Conservation (phyloP, 2,888 invertebrate species). For the Scaptomyza flava region DNA sequence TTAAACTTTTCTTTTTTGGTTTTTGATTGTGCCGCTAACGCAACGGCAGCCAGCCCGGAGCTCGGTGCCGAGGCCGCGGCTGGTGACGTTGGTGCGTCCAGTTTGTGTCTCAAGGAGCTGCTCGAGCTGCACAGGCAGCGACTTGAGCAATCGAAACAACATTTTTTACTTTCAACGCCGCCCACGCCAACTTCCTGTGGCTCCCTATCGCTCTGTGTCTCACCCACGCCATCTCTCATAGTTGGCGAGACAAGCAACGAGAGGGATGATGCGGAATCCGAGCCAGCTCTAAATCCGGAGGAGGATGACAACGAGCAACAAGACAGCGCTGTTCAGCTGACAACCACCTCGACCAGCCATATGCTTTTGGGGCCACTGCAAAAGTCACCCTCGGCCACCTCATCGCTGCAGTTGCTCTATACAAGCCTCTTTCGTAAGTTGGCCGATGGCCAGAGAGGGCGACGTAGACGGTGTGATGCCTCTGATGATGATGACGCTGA, state of each 20-base stretch:
- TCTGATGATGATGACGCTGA: conserved; percentile 78
- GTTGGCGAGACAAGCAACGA: conserved; percentile 65
- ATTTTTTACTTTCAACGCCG: conserved; percentile 82
- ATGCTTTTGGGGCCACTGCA: conserved; percentile 46
- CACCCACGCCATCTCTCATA: conserved; percentile 68
- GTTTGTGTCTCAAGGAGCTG: conserved; percentile 78
- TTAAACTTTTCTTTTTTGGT: conserved; percentile 65
- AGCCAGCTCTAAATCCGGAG: conserved; percentile 30
- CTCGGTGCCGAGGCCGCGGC: conserved; percentile 51
- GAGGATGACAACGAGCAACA: conserved; percentile 63
- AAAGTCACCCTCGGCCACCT: conserved; percentile 79
- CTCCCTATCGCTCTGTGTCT: conserved; percentile 68
- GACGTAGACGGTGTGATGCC: conserved; percentile 54
- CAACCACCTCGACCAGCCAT: conserved; percentile 59
- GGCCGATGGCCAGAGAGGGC: conserved; percentile 63
- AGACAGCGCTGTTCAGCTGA: conserved; percentile 70
- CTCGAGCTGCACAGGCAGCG: conserved; percentile 81
- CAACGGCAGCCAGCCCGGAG: conserved; percentile 75
- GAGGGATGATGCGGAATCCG: conserved; percentile 27
- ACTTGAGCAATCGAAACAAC: conserved; percentile 82
- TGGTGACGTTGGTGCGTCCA: conserved; percentile 50
- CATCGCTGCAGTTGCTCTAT: conserved; percentile 79
- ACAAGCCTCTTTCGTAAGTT: conserved; percentile 78
- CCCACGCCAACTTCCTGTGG: conserved; percentile 78
- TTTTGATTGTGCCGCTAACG: conserved; percentile 42